A percentile compares a stretch with the other conserved stretches of the same genome.
Conservation (phyloP, 2,113 vertebrate genomes). For the Gadus chalcogrammus region DNA sequence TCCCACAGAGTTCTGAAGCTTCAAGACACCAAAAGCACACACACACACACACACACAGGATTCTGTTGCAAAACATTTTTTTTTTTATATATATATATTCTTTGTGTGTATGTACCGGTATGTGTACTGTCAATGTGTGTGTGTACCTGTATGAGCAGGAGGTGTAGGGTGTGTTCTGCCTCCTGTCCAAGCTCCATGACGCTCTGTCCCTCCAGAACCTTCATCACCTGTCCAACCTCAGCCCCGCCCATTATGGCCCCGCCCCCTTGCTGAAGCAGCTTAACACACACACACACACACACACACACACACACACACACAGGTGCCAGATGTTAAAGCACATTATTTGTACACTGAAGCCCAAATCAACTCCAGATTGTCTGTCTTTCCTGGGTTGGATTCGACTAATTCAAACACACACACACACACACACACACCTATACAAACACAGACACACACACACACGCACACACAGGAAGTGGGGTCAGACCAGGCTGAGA, state of each 20-base stretch:
- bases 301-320: constrained; percentile 7
- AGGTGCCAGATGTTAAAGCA: not conserved
- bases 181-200: constrained; percentile 71
- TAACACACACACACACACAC: not conserved
- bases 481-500: constrained; percentile 78
- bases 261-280: constrained; percentile 80
- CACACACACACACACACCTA: not conserved
- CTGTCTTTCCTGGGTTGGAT: no score
- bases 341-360: no score
- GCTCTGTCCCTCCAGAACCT: constrained; percentile 68
- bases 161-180: constrained; percentile 69
- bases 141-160: constrained; percentile 82
- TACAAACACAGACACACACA: not conserved
- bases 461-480: not conserved
- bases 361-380: no score
- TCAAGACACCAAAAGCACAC: constrained; percentile 7
- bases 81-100: constrained; percentile 25
- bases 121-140: constrained; percentile 1
- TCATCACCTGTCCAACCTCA: constrained; percentile 77
- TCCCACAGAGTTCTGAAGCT: constrained; percentile 50
- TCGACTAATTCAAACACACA: not conserved
- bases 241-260: constrained; percentile 67
- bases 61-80: constrained; percentile 21
- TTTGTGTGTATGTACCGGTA: constrained; percentile 20
- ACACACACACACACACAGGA: constrained; percentile 4